A percentile compares a stretch with the other conserved stretches of the same genome.
Evolutionary conservation across 2,797 vertebrate species (phyloP).

Genomic region (Allobates femoralis): DNA sequence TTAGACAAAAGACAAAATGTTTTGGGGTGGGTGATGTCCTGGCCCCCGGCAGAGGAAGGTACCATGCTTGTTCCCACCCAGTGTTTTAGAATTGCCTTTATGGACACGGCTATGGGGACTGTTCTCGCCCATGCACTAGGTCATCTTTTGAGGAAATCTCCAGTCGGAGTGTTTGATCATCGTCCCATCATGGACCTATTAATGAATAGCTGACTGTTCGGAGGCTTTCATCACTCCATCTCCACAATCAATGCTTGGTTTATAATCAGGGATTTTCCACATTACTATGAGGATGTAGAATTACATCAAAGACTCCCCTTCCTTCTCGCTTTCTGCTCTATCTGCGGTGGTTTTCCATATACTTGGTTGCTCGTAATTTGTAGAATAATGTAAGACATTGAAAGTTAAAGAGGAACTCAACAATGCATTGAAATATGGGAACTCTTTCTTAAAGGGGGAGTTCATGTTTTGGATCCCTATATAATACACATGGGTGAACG

Average conservation of each 20-base stretch:
- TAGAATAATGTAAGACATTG: neutral
- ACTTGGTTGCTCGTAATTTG: too few species aligned
- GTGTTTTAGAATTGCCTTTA: too few species aligned
- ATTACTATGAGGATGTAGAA: neutral
- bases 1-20: constrained; percentile 75
- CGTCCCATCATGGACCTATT: neutral
- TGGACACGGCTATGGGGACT: neutral
- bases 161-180: neutral
- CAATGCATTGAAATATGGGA: neutral
- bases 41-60: constrained; percentile 66
- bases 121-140: neutral
- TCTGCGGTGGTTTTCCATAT: neutral
- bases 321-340: neutral
- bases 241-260: neutral
- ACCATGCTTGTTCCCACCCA: neutral
- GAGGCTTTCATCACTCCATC: neutral
- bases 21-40: constrained; percentile 72
- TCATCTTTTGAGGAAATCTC: neutral
- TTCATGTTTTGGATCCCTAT: neutral
- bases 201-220: neutral
- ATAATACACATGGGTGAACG: too few species aligned
- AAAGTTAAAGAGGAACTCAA: neutral
- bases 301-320: neutral
- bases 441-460: neutral
- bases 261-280: constrained; percentile 14